Conservation (phyloP, 2,888 invertebrate genomes). For the Drosophila acutilabella region DNA sequence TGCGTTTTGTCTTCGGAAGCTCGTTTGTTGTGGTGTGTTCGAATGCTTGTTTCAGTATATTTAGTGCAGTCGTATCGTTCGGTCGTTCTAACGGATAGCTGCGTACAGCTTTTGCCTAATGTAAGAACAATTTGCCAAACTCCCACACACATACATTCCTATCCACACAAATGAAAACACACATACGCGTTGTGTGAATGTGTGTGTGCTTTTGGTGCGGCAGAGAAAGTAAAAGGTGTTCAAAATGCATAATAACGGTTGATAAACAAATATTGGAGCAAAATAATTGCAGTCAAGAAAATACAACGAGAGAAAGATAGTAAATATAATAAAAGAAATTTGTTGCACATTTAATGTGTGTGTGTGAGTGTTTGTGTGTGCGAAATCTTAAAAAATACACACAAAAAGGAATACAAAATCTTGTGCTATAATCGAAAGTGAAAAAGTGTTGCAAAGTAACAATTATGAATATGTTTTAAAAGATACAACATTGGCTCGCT, state of each 20-base stretch:
- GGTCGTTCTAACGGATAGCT: constrained; percentile 74
- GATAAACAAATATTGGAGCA: constrained; percentile 64
- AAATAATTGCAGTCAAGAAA: constrained; percentile 17
- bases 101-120: constrained; percentile 53
- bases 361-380: constrained; percentile 35
- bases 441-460: constrained; percentile 16
- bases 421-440: not conserved
- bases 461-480: constrained; percentile 19
- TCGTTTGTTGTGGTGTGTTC: constrained; percentile 45
- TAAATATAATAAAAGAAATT: constrained; percentile 1
- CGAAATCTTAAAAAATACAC: constrained; percentile 4
- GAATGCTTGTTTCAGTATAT: constrained; percentile 78
- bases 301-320: not conserved
- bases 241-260: constrained; percentile 54
- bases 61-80: constrained; percentile 83
- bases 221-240: constrained; percentile 68
- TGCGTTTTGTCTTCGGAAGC: constrained; percentile 38
- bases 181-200: constrained; percentile 13
- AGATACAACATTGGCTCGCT: constrained; percentile 6
- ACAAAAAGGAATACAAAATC: constrained; percentile 9
- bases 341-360: constrained; percentile 7
- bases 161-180: constrained; percentile 21
- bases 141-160: constrained; percentile 24
- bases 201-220: constrained; percentile 64
- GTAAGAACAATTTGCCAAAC: constrained; percentile 49